Percentiles rank a stretch among this genome's conserved stretches.
Conservation (phyloP, 2,888 invertebrate genomes). For the Hirudinaria manillensis region DNA sequence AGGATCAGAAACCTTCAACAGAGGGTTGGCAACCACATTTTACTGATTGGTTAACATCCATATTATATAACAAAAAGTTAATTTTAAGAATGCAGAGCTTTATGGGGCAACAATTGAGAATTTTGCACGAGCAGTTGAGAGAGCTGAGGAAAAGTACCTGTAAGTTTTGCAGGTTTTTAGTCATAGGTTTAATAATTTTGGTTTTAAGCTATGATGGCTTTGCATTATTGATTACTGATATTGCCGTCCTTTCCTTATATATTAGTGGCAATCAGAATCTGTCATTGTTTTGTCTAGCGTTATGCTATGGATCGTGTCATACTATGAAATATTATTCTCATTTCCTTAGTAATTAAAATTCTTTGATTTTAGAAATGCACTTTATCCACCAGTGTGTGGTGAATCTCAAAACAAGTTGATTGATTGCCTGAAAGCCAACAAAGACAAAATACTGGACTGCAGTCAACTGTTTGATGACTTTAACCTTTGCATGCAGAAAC, state of each 20-base stretch:
- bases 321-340: no score
- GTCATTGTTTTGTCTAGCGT: not conserved
- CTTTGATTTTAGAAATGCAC: conserved; percentile 16
- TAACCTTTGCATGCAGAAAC: conserved; percentile 22
- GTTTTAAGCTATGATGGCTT: no score
- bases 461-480: conserved; percentile 4
- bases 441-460: conserved; percentile 10
- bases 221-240: no score
- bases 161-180: not conserved
- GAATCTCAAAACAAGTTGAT: conserved; percentile 1
- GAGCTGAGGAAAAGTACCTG: conserved; percentile 19
- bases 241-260: no score
- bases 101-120: conserved; percentile 21
- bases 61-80: not conserved
- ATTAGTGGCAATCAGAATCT: not conserved
- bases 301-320: not conserved
- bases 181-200: not conserved
- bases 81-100: conserved; percentile 14
- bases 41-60: not conserved
- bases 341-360: no score
- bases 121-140: not conserved
- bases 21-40: not conserved
- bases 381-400: conserved; percentile 8
- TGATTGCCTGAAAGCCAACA: conserved; percentile 19
- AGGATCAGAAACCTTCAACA: conserved; percentile 9